These are phyloP conservation scores for Pseudomugil gertrudae DNA, from an alignment of 2,797 vertebrate species.

Conservation along the genomic window DNA sequence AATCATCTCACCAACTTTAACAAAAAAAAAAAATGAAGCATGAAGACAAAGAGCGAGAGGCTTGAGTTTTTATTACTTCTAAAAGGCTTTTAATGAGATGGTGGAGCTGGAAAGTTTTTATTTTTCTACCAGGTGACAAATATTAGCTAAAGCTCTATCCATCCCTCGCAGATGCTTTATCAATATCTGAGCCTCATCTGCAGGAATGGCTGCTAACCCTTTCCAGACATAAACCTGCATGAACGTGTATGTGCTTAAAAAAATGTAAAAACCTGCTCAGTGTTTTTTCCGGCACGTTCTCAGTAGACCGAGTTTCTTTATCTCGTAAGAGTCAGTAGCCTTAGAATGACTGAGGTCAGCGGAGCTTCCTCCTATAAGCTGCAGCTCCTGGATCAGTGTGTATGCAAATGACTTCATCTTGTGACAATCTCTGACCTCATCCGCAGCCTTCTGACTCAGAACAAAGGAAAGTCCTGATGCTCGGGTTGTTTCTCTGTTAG, in stretches of 20 bases:
- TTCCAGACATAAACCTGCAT: constrained; percentile 77
- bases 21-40: constrained; percentile 63
- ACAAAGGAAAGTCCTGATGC: constrained; percentile 63
- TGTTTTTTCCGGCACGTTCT: constrained; percentile 56
- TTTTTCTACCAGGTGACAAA: constrained; percentile 19
- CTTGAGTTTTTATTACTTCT: constrained; percentile 44
- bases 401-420: constrained; percentile 63
- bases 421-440: constrained; percentile 79
- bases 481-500: not conserved
- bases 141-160: constrained; percentile 27
- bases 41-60: constrained; percentile 47
- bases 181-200: constrained; percentile 35
- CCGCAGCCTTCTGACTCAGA: constrained; percentile 56
- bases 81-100: constrained; percentile 42
- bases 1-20: constrained; percentile 66
- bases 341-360: constrained; percentile 17
- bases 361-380: constrained; percentile 16
- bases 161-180: constrained; percentile 39
- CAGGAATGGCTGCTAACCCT: constrained; percentile 59
- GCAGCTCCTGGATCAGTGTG: constrained; percentile 24
- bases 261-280: constrained; percentile 54
- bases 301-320: constrained; percentile 43
- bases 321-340: constrained; percentile 15
- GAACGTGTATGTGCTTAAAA: constrained; percentile 52
- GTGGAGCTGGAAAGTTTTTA: not conserved